Percentiles rank a stretch among this genome's conserved stretches.
Conservation (phyloP, 2,888 invertebrate genomes). For the Limnephilus rhombicus region DNA sequence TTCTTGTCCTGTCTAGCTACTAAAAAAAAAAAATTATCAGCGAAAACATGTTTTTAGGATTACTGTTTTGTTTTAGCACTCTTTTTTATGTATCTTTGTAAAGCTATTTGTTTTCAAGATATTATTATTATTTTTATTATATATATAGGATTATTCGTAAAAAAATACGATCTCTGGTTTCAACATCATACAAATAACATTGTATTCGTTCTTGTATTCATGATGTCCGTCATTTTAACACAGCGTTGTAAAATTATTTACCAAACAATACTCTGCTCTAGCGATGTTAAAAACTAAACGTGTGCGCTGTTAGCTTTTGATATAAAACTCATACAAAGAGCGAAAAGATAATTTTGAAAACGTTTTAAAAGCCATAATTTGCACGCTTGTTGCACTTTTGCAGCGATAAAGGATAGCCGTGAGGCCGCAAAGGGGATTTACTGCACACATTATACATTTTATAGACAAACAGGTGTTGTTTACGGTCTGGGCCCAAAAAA, state of each 20-base stretch:
- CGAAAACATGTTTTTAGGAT: too few species aligned
- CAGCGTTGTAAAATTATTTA: not conserved
- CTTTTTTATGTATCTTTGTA: too few species aligned
- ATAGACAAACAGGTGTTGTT: conserved; percentile 65
- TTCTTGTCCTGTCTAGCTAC: too few species aligned
- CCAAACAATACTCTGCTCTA: not conserved
- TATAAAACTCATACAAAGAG: not conserved
- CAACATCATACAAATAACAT: too few species aligned
- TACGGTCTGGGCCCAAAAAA: conserved; percentile 52
- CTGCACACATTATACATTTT: conserved; percentile 62
- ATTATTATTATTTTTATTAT: too few species aligned
- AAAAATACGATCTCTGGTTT: too few species aligned
- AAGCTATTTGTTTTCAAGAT: too few species aligned
- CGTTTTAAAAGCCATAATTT: conserved; percentile 41
- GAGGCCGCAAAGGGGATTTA: conserved; percentile 63
- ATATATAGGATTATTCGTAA: too few species aligned
- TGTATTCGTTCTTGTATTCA: too few species aligned
- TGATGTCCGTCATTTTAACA: not conserved
- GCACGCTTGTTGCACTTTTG: conserved; percentile 41
- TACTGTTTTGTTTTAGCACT: too few species aligned
- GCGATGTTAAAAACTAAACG: not conserved
- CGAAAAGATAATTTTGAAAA: not conserved
- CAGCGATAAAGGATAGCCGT: conserved; percentile 33
- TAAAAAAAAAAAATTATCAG: too few species aligned
- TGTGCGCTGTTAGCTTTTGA: not conserved